These are phyloP conservation scores for Hemichromis elongatus DNA, from an alignment of 2,113 vertebrate species.

Conservation along the genomic window DNA sequence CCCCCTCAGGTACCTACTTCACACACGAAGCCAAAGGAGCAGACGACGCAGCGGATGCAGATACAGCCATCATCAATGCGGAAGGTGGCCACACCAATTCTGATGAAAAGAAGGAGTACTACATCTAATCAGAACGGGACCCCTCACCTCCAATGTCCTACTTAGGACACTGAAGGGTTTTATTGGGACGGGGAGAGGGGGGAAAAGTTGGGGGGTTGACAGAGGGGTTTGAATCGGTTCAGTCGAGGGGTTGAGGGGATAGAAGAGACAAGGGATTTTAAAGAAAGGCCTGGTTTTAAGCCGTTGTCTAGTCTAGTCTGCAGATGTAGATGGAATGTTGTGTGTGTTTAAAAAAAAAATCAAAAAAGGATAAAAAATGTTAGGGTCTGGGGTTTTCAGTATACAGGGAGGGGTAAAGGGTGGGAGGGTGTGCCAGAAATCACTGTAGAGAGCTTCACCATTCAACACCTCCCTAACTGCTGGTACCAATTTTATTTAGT, in stretches of 20 bases:
- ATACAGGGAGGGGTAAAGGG: conserved; percentile 2
- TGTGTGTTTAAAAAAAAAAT: conserved; percentile 57
- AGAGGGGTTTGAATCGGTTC: neutral
- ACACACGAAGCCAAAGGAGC: conserved; percentile 99
- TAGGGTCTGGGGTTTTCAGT: conserved; percentile 13
- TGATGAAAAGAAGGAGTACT: conserved; percentile 99
- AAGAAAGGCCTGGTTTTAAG: conserved; percentile 58
- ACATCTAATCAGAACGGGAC: conserved; percentile 83
- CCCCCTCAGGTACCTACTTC: conserved; percentile 92
- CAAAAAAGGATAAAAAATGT: conserved; percentile 40
- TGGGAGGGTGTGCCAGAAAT: conserved; percentile 66
- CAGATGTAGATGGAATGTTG: conserved; percentile 72
- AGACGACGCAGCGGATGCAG: conserved; percentile 95
- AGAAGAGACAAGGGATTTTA: conserved; percentile 18
- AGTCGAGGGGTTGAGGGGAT: neutral
- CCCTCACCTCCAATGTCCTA: conserved; percentile 76
- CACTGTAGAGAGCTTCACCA: conserved; percentile 90
- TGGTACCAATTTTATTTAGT: conserved; percentile 81
- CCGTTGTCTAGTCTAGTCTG: conserved; percentile 71
- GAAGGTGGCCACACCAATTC: conserved; percentile 98
- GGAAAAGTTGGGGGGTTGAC: neutral
- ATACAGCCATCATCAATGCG: conserved; percentile 99
- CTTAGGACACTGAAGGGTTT: conserved; percentile 59
- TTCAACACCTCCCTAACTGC: conserved; percentile 84
- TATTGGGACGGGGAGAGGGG: conserved; percentile 1